A percentile compares a stretch with the other conserved stretches of the same genome.
phyloP scores from a whole-genome alignment of 2,888 invertebrate genomes.

The Latrodectus elegans region DNA sequence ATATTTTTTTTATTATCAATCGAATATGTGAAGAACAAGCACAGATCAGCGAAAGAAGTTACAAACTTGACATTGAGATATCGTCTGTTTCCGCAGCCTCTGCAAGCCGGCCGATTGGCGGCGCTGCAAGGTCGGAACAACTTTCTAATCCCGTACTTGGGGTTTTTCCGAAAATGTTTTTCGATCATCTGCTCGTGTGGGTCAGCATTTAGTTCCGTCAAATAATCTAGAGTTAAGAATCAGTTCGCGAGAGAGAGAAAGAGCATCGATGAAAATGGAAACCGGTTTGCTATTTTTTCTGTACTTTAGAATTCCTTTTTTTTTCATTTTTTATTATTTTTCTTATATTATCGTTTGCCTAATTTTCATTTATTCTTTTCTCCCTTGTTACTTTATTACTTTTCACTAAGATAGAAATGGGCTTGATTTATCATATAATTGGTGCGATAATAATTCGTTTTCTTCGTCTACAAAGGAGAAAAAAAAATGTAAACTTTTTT shows the following conservation, averaged over 20 bases:
- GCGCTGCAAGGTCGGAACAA: constrained; percentile 47
- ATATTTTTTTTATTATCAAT: too few relatives aligned
- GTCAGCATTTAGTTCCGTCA: constrained; percentile 65
- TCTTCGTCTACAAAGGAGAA: not conserved
- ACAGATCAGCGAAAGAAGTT: constrained; percentile 17
- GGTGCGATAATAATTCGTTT: constrained; percentile 10
- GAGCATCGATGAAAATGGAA: constrained; percentile 41
- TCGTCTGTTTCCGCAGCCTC: constrained; percentile 46
- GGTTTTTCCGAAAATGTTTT: constrained; percentile 58
- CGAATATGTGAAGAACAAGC: not conserved
- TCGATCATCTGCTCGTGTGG: constrained; percentile 38
- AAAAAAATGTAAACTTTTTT: too few relatives aligned
- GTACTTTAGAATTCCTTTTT: constrained; percentile 15
- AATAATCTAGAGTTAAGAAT: constrained; percentile 56
- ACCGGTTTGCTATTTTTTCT: constrained; percentile 51
- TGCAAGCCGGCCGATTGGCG: constrained; percentile 34
- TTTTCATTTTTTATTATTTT: constrained; percentile 17
- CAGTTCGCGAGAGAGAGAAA: constrained; percentile 11
- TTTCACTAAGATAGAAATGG: constrained; percentile 24
- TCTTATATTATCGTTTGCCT: constrained; percentile 31
- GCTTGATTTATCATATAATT: constrained; percentile 47
- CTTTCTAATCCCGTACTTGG: constrained; percentile 49
- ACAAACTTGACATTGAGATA: constrained; percentile 62
- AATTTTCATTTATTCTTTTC: constrained; percentile 36
- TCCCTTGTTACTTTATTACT: constrained; percentile 8